These are phyloP conservation scores for Drosophila picticornis DNA, from an alignment of 2,888 invertebrate species.

Conservation along the genomic window DNA sequence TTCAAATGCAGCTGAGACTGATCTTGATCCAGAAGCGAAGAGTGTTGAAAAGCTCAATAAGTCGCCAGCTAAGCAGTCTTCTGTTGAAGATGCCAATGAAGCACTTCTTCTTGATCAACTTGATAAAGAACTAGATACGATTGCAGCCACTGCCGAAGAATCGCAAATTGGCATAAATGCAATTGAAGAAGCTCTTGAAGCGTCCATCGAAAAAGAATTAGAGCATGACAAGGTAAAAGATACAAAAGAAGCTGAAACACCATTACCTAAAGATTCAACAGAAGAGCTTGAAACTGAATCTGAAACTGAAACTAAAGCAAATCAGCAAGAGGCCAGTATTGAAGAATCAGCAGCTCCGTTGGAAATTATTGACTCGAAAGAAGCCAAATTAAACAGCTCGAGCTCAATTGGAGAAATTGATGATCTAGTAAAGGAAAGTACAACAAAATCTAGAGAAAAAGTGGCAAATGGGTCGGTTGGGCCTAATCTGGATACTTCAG, in stretches of 20 bases:
- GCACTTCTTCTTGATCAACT: background rate
- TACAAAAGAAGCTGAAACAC: background rate
- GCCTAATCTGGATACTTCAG: background rate
- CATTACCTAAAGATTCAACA: background rate
- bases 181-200: background rate
- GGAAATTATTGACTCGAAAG: background rate
- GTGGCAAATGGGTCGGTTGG: background rate
- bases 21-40: background rate
- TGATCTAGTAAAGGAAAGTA: background rate
- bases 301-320: background rate
- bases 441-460: background rate
- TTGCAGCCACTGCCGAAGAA: background rate
- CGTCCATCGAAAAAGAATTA: background rate
- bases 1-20: background rate
- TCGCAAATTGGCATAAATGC: background rate
- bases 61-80: background rate
- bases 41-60: background rate
- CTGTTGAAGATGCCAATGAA: background rate
- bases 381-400: conserved; percentile 1
- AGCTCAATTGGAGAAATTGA: background rate
- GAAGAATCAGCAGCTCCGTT: background rate
- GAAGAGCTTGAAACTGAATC: background rate
- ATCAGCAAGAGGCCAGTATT: background rate
- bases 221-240: background rate
- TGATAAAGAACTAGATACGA: background rate